These are phyloP conservation scores for Parnassius glacialis DNA, from an alignment of 2,888 invertebrate genomes.

Conservation along the genomic window DNA sequence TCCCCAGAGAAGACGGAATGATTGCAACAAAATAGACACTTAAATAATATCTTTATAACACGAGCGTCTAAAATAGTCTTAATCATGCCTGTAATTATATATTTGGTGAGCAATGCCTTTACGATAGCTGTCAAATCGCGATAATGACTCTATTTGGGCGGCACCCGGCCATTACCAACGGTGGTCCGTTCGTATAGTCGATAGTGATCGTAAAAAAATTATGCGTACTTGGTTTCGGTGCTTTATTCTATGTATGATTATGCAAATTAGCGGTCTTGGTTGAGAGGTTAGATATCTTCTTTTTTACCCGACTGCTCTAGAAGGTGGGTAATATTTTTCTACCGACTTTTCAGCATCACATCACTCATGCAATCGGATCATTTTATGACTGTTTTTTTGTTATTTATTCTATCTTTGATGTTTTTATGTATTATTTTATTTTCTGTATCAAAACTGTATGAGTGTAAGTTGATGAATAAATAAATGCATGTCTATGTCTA, in stretches of 20 bases:
- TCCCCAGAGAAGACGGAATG: slow-evolving; percentile 40
- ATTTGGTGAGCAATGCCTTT: slow-evolving; percentile 42
- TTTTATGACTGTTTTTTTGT: no score
- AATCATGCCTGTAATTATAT: slow-evolving; percentile 54
- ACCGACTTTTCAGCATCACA: no score
- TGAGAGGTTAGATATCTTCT: no score
- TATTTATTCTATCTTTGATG: no score
- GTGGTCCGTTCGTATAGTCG: slow-evolving; percentile 41
- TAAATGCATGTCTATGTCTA: no score
- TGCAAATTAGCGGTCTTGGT: neutral
- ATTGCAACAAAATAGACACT: slow-evolving; percentile 42
- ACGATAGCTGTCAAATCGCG: slow-evolving; percentile 50
- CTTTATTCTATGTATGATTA: slow-evolving; percentile 6
- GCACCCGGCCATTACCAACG: slow-evolving; percentile 45
- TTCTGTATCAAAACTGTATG: no score
- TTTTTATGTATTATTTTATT: no score
- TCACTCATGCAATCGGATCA: no score
- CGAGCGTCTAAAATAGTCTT: slow-evolving; percentile 35
- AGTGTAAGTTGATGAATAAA: no score
- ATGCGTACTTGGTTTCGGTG: neutral
- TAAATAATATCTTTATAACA: slow-evolving; percentile 42
- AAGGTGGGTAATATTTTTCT: no score
- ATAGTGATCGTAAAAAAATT: slow-evolving; percentile 13
- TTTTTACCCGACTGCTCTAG: no score
- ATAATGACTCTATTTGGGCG: slow-evolving; percentile 57